Conservation (phyloP, 2,888 invertebrate species). For the Eristalis arbustorum region DNA sequence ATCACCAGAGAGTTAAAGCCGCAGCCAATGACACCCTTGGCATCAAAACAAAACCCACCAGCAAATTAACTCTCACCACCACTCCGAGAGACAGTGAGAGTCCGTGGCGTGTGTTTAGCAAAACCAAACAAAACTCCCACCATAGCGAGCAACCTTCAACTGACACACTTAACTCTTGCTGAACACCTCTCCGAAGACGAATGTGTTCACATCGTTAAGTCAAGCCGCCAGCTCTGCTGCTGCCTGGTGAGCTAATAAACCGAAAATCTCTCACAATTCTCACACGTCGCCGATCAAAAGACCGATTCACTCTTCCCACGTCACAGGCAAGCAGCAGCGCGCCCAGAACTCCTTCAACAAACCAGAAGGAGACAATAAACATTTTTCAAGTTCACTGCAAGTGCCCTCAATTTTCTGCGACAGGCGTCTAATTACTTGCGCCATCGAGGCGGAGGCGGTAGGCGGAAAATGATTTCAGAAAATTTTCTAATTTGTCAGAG, state of each 20-base stretch:
- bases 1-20: neutral
- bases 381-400: neutral
- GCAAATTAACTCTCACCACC: neutral
- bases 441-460: neutral
- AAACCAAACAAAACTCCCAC: neutral
- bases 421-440: no score
- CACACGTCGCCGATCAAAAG: neutral
- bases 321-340: no score
- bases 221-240: neutral
- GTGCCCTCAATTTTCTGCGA: neutral
- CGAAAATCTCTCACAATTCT: neutral
- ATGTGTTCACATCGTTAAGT: slow-evolving; percentile 18
- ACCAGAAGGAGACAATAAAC: neutral
- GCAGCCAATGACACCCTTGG: neutral
- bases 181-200: neutral
- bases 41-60: neutral
- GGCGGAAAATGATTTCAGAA: neutral
- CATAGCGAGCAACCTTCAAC: neutral
- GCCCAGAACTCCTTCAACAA: neutral
- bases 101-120: neutral
- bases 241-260: neutral
- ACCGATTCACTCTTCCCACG: no score
- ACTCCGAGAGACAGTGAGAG: neutral
- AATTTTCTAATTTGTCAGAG: slow-evolving; percentile 6
- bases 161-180: slow-evolving; percentile 18